These are phyloP conservation scores for Leuciscus waleckii DNA, from an alignment of 2,797 vertebrate genomes.

Conservation along the genomic window DNA sequence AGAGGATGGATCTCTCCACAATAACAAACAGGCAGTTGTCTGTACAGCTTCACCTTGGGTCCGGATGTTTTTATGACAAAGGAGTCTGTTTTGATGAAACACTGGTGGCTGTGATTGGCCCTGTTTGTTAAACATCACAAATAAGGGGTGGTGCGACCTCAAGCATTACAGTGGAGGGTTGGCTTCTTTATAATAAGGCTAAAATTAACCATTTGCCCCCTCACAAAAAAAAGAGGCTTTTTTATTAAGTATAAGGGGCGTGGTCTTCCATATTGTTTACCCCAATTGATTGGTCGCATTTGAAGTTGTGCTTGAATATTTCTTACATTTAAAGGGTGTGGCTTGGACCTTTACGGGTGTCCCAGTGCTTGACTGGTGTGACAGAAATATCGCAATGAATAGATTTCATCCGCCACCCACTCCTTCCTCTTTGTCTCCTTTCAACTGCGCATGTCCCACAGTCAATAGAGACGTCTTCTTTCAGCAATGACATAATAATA, in stretches of 20 bases:
- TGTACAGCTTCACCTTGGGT: constrained; percentile 44
- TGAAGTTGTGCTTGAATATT: constrained; percentile 25
- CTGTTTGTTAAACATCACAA: constrained; percentile 46
- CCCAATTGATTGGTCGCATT: constrained; percentile 43
- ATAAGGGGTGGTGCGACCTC: constrained; percentile 31
- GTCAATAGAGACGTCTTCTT: neutral
- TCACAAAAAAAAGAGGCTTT: neutral
- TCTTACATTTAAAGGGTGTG: constrained; percentile 44
- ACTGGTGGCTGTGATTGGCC: constrained; percentile 41
- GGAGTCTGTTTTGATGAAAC: constrained; percentile 54
- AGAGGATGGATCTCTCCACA: neutral
- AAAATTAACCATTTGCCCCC: constrained; percentile 37
- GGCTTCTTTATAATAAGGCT: constrained; percentile 35
- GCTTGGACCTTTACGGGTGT: neutral
- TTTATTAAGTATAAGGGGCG: constrained; percentile 35
- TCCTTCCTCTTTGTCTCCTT: constrained; percentile 6
- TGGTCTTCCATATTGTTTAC: constrained; percentile 44
- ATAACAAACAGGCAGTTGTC: constrained; percentile 36
- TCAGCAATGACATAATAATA: constrained; percentile 12
- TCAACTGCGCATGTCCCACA: constrained; percentile 22
- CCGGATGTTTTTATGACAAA: constrained; percentile 53
- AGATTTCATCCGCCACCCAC: constrained; percentile 24
- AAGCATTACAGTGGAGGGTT: neutral
- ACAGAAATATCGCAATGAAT: constrained; percentile 32
- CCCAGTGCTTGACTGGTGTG: constrained; percentile 6